These are phyloP conservation scores for Nothobranchius kuhntae DNA, from an alignment of 2,113 vertebrate species.

Conservation along the genomic window DNA sequence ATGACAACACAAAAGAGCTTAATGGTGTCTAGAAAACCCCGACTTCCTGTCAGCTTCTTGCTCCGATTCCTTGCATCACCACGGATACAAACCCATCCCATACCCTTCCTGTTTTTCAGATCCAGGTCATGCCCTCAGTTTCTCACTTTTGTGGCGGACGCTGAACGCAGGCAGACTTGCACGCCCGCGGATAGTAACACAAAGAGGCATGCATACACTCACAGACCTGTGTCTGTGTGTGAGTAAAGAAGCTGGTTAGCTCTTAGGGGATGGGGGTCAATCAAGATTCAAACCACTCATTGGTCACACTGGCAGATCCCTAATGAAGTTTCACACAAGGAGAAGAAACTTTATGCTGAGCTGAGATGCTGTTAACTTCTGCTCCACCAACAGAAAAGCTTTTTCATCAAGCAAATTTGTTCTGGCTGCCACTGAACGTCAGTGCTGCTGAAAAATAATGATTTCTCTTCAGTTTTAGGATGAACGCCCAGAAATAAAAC, in stretches of 20 bases:
- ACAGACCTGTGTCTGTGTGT: constrained; percentile 2
- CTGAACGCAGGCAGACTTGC: neutral
- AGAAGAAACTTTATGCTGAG: constrained; percentile 10
- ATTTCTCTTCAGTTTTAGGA: neutral
- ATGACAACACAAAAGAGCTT: constrained; percentile 71
- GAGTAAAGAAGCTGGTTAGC: constrained; percentile 1
- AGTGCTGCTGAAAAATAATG: neutral
- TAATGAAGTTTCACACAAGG: constrained; percentile 21
- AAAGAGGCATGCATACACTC: too few relatives aligned
- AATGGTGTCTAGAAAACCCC: constrained; percentile 60
- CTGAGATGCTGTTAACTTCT: constrained; percentile 33
- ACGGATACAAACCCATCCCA: constrained; percentile 62
- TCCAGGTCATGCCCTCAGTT: constrained; percentile 55
- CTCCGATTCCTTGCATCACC: constrained; percentile 52
- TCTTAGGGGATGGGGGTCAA: constrained; percentile 38
- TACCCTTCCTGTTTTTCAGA: constrained; percentile 41
- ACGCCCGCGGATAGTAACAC: too few relatives aligned
- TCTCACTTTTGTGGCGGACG: constrained; percentile 43
- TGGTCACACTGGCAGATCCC: constrained; percentile 47
- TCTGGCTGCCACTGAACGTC: constrained; percentile 16
- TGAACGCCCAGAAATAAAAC: neutral
- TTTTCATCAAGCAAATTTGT: constrained; percentile 29
- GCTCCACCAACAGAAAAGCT: constrained; percentile 12
- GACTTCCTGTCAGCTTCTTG: constrained; percentile 75
- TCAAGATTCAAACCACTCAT: constrained; percentile 52